Conservation (phyloP, 53 echinoderm and acorn worm species). For the Zoroaster sp. region DNA sequence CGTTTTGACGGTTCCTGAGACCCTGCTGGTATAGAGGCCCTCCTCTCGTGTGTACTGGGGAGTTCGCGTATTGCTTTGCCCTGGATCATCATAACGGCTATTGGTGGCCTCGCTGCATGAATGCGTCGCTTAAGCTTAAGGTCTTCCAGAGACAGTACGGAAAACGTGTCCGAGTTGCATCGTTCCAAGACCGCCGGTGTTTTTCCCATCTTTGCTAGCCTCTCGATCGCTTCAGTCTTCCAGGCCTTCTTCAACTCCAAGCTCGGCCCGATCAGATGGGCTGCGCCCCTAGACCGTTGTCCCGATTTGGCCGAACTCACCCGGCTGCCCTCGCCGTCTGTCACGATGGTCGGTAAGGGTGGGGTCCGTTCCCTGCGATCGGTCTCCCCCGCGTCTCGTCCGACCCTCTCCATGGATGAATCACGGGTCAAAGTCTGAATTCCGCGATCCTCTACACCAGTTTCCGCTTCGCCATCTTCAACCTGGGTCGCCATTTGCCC, state of each 20-base stretch:
- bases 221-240: constrained; percentile 26
- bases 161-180: constrained; percentile 7
- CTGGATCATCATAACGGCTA: neutral
- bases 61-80: neutral
- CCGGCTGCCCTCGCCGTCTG: neutral
- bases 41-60: neutral
- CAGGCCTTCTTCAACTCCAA: constrained; percentile 22
- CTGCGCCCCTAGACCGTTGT: neutral
- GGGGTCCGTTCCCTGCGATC: neutral
- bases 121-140: constrained; percentile 28
- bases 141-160: constrained; percentile 17
- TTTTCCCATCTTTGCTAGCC: neutral
- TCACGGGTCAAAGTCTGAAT: neutral
- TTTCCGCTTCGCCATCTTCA: neutral
- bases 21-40: neutral
- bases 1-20: neutral
- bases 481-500: neutral
- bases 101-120: neutral
- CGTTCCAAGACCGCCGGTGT: neutral
- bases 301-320: neutral
- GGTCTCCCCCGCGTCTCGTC: neutral
- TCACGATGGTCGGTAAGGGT: constrained; percentile 4
- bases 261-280: neutral
- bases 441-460: neutral
- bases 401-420: neutral